Base-by-base conservation (phyloP, 2,797 vertebrate genomes). In the Philypnodon macrostomus region DNA sequence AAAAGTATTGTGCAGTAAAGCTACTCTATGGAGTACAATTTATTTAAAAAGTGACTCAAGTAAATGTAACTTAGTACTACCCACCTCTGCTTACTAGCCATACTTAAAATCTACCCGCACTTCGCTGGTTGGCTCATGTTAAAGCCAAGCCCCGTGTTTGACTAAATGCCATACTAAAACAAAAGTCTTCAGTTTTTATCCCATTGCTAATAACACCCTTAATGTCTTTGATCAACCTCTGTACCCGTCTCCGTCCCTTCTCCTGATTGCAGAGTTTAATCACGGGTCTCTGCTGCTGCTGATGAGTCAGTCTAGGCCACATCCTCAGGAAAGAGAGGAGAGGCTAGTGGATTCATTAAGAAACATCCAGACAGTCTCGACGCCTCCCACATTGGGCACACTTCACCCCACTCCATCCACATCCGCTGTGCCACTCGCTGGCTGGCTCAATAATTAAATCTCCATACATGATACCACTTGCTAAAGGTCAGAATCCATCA, bases 401-500 rank as follows among this genome's bases (percentile, higher is more conserved):
- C 63, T 72, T 69, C 73, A 79, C 77, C 76, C 67, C 65, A 65
- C 73, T 76, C 72, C 49, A 73, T 77, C 67, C 70, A 63, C 68
- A 77, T 83, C 80, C 46, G 63, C 76, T 70, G 57, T 41, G 70
- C 58, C 51, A 64, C 75, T 73, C 49, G 55, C 73, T 71, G 44
- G 39, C 76, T 51, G 73, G 64, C 79, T 79, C 65, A 24, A 80
- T 89, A 90, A 89, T 88, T 89, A 88, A 85, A 86, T 89, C 80
- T 85, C 79, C 75, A 82, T 84, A 81, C 77, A 79, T 84, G 87
- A 88, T 87, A 83, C 77, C 63, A 69, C 80, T 77, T 75, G 79
- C 66, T 73, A 87, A 88, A 89, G 88, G 88, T 90, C 88, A 87
- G 79, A 80, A 88, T 90, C 84, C 81, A 89, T 89, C 85, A 83